Evolutionary conservation across 2,113 vertebrate genomes (phyloP).

Genomic region (Numida meleagris): DNA sequence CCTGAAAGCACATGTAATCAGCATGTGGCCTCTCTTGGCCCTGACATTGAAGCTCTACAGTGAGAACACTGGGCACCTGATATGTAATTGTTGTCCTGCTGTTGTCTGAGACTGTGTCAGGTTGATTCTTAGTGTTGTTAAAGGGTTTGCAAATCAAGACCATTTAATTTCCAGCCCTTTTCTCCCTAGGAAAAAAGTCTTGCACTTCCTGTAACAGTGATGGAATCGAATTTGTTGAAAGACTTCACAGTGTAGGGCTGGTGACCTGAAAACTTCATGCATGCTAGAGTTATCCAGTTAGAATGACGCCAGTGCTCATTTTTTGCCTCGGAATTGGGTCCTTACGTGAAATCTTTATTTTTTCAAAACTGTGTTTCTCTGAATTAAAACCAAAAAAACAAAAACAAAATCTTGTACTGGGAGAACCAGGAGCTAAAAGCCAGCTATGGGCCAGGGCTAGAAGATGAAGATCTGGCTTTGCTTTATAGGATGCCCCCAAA

Average conservation of each 20-base stretch:
- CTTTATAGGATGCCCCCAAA: background rate
- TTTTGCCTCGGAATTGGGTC: background rate
- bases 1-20: constrained; percentile 49
- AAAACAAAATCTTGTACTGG: background rate
- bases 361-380: background rate
- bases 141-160: background rate
- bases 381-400: background rate
- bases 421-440: background rate
- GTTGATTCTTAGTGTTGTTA: background rate
- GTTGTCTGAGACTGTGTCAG: background rate
- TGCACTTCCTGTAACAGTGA: background rate
- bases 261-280: background rate
- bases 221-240: background rate
- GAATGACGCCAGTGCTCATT: background rate
- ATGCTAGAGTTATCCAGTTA: background rate
- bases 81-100: constrained; percentile 49
- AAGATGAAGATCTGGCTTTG: background rate
- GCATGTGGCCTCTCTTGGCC: constrained; percentile 4
- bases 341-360: background rate
- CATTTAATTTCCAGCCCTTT: background rate
- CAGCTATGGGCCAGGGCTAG: background rate
- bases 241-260: background rate
- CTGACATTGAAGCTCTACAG: background rate
- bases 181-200: background rate
- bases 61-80: background rate